Percentiles rank a stretch among this genome's conserved stretches.
phyloP scores from a whole-genome alignment of 2,113 vertebrate species.

The Delphinus delphis region DNA sequence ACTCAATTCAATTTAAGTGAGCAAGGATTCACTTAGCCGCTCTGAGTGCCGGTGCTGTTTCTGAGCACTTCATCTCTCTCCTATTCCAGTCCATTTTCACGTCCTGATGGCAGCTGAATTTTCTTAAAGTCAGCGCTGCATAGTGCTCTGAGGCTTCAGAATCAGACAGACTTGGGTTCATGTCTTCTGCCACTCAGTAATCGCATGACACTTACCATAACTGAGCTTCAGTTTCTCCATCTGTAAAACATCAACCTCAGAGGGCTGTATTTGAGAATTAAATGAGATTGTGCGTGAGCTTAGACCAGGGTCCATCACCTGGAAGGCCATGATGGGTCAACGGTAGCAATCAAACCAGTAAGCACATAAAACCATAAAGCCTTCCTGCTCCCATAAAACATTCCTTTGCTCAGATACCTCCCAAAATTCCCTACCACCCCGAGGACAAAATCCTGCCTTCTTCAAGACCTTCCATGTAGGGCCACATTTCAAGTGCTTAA shows the following conservation, averaged over 20 bases:
- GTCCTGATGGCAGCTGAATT: background rate
- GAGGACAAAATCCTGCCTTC: background rate
- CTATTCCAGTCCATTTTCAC: background rate
- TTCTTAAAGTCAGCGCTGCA: background rate
- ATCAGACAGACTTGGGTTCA: background rate
- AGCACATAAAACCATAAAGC: constrained; percentile 18
- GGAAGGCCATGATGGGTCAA: background rate
- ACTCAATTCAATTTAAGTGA: constrained; percentile 30
- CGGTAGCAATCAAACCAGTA: background rate
- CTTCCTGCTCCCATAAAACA: background rate
- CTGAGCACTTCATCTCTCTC: background rate
- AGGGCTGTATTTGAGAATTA: background rate
- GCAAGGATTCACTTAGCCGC: background rate
- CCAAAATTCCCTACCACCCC: background rate
- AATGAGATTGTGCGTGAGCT: background rate
- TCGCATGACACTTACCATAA: background rate
- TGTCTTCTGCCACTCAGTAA: background rate
- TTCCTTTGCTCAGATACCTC: background rate
- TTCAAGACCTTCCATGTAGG: background rate
- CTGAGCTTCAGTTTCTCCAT: background rate
- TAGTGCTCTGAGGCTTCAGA: background rate
- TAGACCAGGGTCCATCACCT: background rate
- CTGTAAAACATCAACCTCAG: background rate
- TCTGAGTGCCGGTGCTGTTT: background rate
- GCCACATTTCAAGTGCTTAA: background rate